phyloP scores from a whole-genome alignment of 1,140 invertebrate species.

The Drosophila asahinai region DNA sequence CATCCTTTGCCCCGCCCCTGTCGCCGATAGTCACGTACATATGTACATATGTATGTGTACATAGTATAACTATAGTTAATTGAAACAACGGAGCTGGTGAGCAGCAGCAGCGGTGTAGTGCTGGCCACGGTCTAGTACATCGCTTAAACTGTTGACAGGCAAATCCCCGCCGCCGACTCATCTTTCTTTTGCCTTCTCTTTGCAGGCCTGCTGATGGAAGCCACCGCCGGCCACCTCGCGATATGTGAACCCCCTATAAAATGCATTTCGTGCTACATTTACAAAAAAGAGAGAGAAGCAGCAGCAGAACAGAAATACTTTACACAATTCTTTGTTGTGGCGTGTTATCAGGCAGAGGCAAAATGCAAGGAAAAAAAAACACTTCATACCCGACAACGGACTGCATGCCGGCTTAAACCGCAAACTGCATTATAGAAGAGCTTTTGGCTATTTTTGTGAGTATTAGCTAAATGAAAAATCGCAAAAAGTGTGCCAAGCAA shows the following conservation, averaged over 20 bases:
- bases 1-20: slow-evolving; percentile 27
- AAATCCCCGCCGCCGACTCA: slow-evolving; percentile 17
- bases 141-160: slow-evolving; percentile 62
- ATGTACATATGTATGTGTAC: not conserved
- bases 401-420: slow-evolving; percentile 24
- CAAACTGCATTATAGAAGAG: slow-evolving; percentile 2
- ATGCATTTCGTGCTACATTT: slow-evolving; percentile 68
- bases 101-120: slow-evolving; percentile 22
- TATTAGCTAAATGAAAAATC: slow-evolving; percentile 81
- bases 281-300: slow-evolving; percentile 23
- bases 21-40: slow-evolving; percentile 9
- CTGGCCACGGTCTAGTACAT: slow-evolving; percentile 67
- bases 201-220: slow-evolving; percentile 76
- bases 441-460: slow-evolving; percentile 60
- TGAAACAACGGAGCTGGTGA: slow-evolving; percentile 27
- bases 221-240: slow-evolving; percentile 17
- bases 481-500: slow-evolving; percentile 54
- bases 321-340: slow-evolving; percentile 66
- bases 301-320: slow-evolving; percentile 31
- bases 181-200: slow-evolving; percentile 41
- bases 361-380: slow-evolving; percentile 8
- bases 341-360: slow-evolving; percentile 53
- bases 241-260: slow-evolving; percentile 43
- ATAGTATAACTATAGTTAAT: slow-evolving; percentile 21
- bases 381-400: slow-evolving; percentile 55